Percentiles rank a stretch among this genome's conserved stretches.
Conservation (phyloP, 2,888 invertebrate species). For the Megalurothrips usitatus region DNA sequence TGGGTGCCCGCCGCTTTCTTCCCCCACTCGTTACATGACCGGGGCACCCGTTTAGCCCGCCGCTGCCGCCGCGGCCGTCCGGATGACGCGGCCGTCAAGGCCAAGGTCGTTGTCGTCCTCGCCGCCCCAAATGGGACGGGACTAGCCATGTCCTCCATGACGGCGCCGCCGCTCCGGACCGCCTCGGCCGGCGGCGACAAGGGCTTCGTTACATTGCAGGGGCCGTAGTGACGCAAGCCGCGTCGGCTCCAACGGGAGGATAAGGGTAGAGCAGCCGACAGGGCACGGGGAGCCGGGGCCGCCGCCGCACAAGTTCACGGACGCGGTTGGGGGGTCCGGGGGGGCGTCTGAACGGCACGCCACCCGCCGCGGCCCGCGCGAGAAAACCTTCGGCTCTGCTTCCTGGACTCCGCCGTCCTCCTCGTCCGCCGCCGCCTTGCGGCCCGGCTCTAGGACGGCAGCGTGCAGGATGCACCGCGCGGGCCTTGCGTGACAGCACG, state of each 20-base stretch:
- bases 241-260: no score
- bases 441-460: neutral
- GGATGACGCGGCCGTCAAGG: neutral
- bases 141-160: no score
- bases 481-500: slow-evolving; percentile 34
- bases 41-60: neutral
- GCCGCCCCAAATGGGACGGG: no score
- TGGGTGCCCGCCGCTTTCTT: no score
- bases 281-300: no score
- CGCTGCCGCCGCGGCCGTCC: neutral
- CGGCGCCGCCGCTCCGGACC: neutral
- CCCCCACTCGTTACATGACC: no score
- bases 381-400: no score
- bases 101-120: neutral
- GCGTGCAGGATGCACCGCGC: slow-evolving; percentile 19
- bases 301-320: no score
- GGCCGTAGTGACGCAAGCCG: neutral
- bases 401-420: neutral
- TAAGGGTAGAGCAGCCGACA: no score
- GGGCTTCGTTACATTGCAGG: neutral
- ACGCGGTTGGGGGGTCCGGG: no score
- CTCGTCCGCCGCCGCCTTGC: neutral
- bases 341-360: no score
- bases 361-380: no score
- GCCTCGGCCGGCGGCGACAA: neutral